These are phyloP conservation scores for Molothrus ater DNA, from an alignment of 2,797 vertebrate species.

Conservation along the genomic window DNA sequence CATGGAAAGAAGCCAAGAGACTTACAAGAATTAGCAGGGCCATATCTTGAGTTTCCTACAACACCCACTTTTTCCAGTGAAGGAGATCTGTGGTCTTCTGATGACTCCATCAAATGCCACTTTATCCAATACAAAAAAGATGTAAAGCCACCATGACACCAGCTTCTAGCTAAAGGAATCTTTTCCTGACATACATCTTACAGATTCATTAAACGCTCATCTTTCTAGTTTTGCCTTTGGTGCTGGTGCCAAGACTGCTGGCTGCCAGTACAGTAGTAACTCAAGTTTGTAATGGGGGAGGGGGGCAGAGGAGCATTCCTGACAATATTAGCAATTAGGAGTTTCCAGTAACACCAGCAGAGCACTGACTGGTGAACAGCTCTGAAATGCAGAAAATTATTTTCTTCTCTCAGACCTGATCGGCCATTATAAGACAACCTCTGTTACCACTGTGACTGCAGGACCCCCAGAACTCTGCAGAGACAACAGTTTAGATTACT, in stretches of 20 bases:
- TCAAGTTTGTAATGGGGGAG: not conserved
- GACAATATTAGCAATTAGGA: not conserved
- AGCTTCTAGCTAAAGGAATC: not conserved
- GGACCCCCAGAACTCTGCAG: not conserved
- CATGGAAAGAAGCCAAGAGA: slow-evolving; percentile 5
- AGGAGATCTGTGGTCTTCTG: not conserved
- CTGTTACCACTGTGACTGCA: not conserved
- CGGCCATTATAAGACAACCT: not conserved
- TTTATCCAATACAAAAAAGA: not conserved
- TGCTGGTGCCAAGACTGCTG: not conserved
- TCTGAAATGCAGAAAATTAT: not conserved
- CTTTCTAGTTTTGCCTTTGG: not conserved
- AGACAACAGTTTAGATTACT: not conserved
- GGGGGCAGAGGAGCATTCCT: not conserved
- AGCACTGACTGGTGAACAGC: not conserved
- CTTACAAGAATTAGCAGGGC: not conserved
- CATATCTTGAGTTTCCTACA: not conserved
- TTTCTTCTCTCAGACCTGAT: not conserved
- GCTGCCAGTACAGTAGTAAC: slow-evolving; percentile 16
- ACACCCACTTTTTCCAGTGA: slow-evolving; percentile 11
- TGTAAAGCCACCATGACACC: not conserved
- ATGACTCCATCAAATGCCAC: not conserved
- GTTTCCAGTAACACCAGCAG: not conserved
- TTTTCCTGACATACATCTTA: not conserved
- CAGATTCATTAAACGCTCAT: not conserved